Evolutionary conservation across 2,113 vertebrate genomes (phyloP).

Genomic region (Cephalopterus ornatus): DNA sequence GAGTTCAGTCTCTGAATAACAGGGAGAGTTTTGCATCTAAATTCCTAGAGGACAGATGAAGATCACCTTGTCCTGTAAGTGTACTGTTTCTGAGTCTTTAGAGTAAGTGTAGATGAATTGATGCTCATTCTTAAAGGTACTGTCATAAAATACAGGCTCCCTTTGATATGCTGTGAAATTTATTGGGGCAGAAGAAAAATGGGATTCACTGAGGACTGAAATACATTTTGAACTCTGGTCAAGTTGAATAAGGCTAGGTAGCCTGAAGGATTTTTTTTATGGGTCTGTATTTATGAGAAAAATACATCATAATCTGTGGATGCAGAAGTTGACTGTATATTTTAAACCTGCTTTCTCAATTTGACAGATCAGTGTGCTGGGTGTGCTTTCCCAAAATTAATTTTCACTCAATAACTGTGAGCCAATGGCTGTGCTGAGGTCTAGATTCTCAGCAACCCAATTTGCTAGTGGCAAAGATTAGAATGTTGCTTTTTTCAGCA

Average conservation of each 20-base stretch:
- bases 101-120: not conserved
- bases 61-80: not conserved
- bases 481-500: not conserved
- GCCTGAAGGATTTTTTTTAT: not conserved
- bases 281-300: not conserved
- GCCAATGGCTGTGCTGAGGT: not conserved
- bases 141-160: not conserved
- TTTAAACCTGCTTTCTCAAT: not conserved
- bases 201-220: not conserved
- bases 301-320: not conserved
- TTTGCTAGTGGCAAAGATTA: not conserved
- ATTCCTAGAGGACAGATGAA: not conserved
- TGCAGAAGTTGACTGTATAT: not conserved
- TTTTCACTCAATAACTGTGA: not conserved
- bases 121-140: not conserved
- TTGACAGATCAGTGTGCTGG: not conserved
- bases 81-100: not conserved
- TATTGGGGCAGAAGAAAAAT: not conserved
- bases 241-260: not conserved
- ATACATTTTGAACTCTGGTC: not conserved
- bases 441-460: not conserved
- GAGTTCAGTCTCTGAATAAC: not conserved
- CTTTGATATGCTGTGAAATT: not conserved
- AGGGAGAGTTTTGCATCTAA: not conserved
- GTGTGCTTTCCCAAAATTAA: not conserved